Evolutionary conservation across 2,113 vertebrate genomes (phyloP), one percentile per base, ranked within the genome.

Genomic region (Scophthalmus maximus): DNA sequence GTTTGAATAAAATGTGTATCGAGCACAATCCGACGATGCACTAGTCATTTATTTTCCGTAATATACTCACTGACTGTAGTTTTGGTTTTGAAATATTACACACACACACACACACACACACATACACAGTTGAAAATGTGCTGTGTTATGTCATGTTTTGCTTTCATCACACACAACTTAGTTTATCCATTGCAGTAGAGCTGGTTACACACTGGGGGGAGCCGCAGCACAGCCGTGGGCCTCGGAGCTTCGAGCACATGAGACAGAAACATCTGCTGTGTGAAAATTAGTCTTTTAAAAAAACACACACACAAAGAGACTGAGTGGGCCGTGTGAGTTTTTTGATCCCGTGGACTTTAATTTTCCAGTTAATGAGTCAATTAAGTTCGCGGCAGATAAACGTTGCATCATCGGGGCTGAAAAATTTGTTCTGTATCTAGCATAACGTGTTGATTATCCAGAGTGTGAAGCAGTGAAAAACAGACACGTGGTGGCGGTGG

Each of bases 301-400:
- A 30, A 42, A 49, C 2, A 15, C 6, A 51, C 1, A 7, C 23
- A 27, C 8, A 32, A 22, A 47, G 32, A 34, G 20, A 51, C 55
- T 17, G 30, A 44, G n/a, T 20, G 57, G 46, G 55, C 52, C 34
- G 25, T 44, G 53, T 55, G 44, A 51, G 23, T 34, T 76, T n/a
- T 38, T 73, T 78, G 11, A 72, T 47, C 27, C 63, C 17, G 36
- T 65, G 56, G 47, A 76, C 67, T 66, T 73, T 46, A 11, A 27
- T 75, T 71, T 83, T 57, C 32, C 58, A 59, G 4, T 69, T 74
- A 56, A 71, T 69, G 49, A 78, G 9, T 44, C 36, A 65, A 32
- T 86, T 64, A 22, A 64, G 40, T 18, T 72, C 53, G n/a, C 46
- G 47, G 60, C 20, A 58, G 49, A 84, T 68, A 73, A 73, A 59